These are phyloP conservation scores for Petrophora chlorosata DNA, from an alignment of 2,888 invertebrate genomes.

Conservation along the genomic window DNA sequence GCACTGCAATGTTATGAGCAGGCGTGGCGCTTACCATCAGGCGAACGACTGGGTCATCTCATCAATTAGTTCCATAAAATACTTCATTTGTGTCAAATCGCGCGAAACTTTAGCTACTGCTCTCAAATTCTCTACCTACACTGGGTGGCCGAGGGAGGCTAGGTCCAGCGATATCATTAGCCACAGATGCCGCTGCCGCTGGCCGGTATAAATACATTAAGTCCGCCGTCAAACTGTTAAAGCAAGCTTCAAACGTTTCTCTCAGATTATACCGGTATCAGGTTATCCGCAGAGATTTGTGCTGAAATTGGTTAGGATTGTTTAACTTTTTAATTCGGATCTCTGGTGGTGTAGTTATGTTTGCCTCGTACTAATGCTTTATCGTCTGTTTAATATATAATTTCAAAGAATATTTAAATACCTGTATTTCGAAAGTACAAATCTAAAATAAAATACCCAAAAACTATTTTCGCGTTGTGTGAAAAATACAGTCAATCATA, in stretches of 20 bases:
- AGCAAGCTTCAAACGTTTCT: constrained; percentile 62
- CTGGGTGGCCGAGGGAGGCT: constrained; percentile 40
- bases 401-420: no score
- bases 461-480: constrained; percentile 29
- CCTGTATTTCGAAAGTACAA: no score
- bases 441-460: no score
- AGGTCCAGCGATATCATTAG: constrained; percentile 81
- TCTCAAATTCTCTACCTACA: background rate
- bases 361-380: background rate
- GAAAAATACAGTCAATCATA: constrained; percentile 10
- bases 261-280: constrained; percentile 47
- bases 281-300: constrained; percentile 42
- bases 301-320: constrained; percentile 16
- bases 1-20: no score
- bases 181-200: constrained; percentile 81
- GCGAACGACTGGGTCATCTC: no score
- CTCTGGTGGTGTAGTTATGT: no score
- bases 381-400: no score
- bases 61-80: no score
- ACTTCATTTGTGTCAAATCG: no score
- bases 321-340: constrained; percentile 17
- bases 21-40: no score
- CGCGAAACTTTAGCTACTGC: background rate
- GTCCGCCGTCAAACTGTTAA: constrained; percentile 80
- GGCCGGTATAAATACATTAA: constrained; percentile 82